Evolutionary conservation across 1,140 invertebrate species (phyloP).

Genomic region (Planococcus citri): DNA sequence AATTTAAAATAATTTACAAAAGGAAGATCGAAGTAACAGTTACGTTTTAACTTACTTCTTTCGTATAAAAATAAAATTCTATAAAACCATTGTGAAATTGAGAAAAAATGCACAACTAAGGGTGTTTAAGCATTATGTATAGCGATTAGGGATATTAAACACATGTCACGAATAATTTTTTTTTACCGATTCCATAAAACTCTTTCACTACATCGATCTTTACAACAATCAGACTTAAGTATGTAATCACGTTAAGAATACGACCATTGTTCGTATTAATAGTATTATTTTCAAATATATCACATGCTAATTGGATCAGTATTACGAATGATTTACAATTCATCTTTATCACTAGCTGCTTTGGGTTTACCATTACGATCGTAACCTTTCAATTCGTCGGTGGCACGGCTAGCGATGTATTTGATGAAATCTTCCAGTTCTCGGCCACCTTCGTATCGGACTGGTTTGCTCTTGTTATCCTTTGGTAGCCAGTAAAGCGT

Average conservation of each 20-base stretch:
- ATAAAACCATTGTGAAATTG: background rate
- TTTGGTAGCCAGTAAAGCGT: constrained; percentile 93
- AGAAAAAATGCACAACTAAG: background rate
- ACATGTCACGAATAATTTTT: too few relatives aligned
- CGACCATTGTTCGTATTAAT: background rate
- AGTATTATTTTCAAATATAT: background rate
- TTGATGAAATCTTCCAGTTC: constrained; percentile 91
- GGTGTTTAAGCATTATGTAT: background rate
- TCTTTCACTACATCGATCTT: background rate
- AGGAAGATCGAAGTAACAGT: background rate
- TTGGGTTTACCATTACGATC: constrained; percentile 80
- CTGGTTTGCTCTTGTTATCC: constrained; percentile 61
- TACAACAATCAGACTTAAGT: background rate
- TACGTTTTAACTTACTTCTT: background rate
- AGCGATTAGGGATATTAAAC: too few relatives aligned
- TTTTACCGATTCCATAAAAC: too few relatives aligned
- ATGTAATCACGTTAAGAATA: background rate
- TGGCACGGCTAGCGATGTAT: constrained; percentile 87
- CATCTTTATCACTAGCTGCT: constrained; percentile 43
- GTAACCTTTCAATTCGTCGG: constrained; percentile 73
- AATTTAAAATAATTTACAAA: background rate
- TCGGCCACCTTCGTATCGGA: constrained; percentile 90
- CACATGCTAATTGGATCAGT: background rate
- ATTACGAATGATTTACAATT: constrained; percentile 40
- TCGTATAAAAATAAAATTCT: background rate